Base-by-base conservation (phyloP, 2,113 vertebrate genomes). In the Dasyurus viverrinus region DNA sequence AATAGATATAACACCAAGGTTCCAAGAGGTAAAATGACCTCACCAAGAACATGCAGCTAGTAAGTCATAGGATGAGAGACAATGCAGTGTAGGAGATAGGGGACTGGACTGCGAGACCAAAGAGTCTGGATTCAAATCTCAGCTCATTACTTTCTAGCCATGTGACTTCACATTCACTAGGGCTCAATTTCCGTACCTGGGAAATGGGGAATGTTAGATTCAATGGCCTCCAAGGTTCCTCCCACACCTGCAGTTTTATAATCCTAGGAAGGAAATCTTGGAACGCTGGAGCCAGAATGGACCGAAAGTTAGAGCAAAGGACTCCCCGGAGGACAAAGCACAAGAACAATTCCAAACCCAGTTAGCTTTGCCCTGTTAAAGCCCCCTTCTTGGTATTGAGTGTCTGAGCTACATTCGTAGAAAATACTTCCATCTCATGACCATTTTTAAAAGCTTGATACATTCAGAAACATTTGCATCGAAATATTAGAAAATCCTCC, bases 381-480 rank as follows among this genome's bases (percentile, higher is more conserved):
- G 2, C 2, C 6, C 92, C 23, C 57, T 96, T 92, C 22, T 57
- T 22, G 30, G 22, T 46, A 22, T 90, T 76, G 54, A 54, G 14
- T 89, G n/a, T 1, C 16, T 19, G 30, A 76, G 68, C 3, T 54
- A 95, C 90, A n/a, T n/a, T n/a, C n/a, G n/a, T n/a, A n/a, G n/a
- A n/a, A n/a, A n/a, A n/a, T n/a, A n/a, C n/a, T n/a, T n/a, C n/a
- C n/a, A n/a, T n/a, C n/a, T n/a, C n/a, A n/a, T n/a, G n/a, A n/a
- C n/a, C n/a, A n/a, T n/a, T n/a, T n/a, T n/a, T n/a, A n/a, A n/a
- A n/a, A n/a, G n/a, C n/a, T n/a, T n/a, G n/a, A n/a, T n/a, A n/a
- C n/a, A 57, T 47, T 53, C 84, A 55, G 91, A 96, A 89, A 6
- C 36, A 96, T 91, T 94, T 93, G 36, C 55, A 42, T 93, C 93